Evolutionary conservation across 2,888 invertebrate species (phyloP), one percentile per base, ranked within the genome.

Genomic region (Xestia xanthographa): DNA sequence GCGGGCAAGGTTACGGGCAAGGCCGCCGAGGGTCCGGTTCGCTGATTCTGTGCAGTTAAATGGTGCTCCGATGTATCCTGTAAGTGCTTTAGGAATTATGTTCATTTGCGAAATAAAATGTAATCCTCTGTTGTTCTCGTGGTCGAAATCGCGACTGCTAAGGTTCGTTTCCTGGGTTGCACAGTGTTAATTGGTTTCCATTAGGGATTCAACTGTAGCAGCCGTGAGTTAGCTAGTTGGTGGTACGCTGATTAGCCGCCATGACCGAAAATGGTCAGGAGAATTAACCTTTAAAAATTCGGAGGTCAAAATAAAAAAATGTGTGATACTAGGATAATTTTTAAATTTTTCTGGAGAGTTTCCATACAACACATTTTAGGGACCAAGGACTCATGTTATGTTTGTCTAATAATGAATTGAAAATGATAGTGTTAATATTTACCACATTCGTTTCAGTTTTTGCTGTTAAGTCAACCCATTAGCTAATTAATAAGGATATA

Each of bases 31-130:
- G 83, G 99, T 99, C 0, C 96, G 99, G 70, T 99, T 99, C 91
- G 99, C 99, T 1, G 99, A 99, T 92, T 98, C 98, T 62, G 98
- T 98, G 48, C 98, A 98, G 91, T 97, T 98, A 77, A 98, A 98
- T 95, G 98, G 98, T 69, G 98, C 98, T 0, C 98, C 98, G 17
- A 95, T 98, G 91, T 98, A 98, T 95, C 98, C 98, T 87, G 98
- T 98, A 94, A 97, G 97, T 94, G 0, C 4, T 22, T 22, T n/a
- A 22, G n/a, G n/a, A n/a, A n/a, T n/a, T n/a, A n/a, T n/a, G n/a
- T n/a, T n/a, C n/a, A n/a, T n/a, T n/a, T n/a, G n/a, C n/a, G n/a
- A n/a, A n/a, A n/a, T n/a, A n/a, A n/a, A n/a, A n/a, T n/a, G n/a
- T n/a, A n/a, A n/a, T n/a, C n/a, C n/a, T n/a, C n/a, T n/a, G n/a